These are phyloP conservation scores for Sylvilagus floridanus DNA, from an alignment of 2,797 vertebrate species.

Conservation along the genomic window DNA sequence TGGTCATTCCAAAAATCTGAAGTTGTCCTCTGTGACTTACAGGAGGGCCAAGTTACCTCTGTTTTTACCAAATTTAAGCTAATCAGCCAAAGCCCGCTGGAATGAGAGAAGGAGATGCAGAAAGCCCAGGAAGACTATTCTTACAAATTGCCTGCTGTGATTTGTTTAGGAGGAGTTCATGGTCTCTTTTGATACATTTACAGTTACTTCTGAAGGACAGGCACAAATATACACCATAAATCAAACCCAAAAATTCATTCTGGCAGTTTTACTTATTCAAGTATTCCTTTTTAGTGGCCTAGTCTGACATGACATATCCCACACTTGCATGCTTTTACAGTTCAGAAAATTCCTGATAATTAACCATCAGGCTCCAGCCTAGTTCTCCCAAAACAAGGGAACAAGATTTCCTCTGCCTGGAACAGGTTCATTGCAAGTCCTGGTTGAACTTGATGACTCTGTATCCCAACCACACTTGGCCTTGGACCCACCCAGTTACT, in stretches of 20 bases:
- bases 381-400: background rate
- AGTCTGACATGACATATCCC: background rate
- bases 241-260: background rate
- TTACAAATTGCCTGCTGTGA: background rate
- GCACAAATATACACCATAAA: background rate
- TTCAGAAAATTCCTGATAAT: constrained; percentile 9
- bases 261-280: background rate
- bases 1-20: background rate
- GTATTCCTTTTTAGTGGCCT: background rate
- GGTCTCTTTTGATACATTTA: constrained; percentile 12
- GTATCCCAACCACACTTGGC: background rate
- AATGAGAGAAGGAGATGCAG: background rate
- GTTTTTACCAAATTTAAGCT: background rate
- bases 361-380: background rate
- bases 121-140: background rate
- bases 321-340: background rate
- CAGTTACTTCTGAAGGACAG: background rate
- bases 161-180: constrained; percentile 19
- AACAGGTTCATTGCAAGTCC: background rate
- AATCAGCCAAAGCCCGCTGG: background rate
- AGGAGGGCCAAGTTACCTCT: background rate
- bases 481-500: background rate
- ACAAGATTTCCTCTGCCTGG: background rate
- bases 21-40: background rate
- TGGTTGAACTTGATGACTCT: background rate